These are phyloP conservation scores for Spilarctia lutea DNA, from an alignment of 2,888 invertebrate genomes.

Conservation along the genomic window DNA sequence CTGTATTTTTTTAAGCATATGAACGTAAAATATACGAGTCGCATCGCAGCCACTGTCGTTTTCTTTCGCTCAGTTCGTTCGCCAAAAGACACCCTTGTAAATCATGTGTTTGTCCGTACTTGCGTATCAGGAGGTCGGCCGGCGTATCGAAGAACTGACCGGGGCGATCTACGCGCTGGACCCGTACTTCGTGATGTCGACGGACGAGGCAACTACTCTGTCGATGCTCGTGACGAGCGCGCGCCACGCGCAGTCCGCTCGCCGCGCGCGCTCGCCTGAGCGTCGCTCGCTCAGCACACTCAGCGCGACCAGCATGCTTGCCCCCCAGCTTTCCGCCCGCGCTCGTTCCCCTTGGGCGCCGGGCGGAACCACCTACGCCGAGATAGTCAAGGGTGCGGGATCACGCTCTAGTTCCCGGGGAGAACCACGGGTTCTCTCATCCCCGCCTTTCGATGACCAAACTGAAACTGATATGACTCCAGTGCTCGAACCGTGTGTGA, in stretches of 20 bases:
- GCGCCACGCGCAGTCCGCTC: conserved; percentile 66
- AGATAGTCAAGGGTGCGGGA: conserved; percentile 89
- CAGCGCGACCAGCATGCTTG: conserved; percentile 28
- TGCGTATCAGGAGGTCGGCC: conserved; percentile 90
- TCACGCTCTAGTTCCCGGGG: conserved; percentile 73
- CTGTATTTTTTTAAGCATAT: conserved; percentile 69
- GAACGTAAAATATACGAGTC: conserved; percentile 76
- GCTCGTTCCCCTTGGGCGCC: conserved; percentile 85
- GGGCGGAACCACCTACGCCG: conserved; percentile 92
- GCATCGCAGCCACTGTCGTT: conserved; percentile 78
- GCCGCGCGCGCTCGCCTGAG: conserved; percentile 85
- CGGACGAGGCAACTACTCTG: conserved; percentile 87
- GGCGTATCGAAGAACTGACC: conserved; percentile 90
- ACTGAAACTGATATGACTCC: conserved; percentile 57
- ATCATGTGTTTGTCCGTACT: conserved; percentile 84
- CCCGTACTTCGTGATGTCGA: conserved; percentile 88
- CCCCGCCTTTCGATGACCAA: conserved; percentile 44
- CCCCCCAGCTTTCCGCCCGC: conserved; percentile 58
- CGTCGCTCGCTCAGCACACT: conserved; percentile 50
- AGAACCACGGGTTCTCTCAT: conserved; percentile 53
- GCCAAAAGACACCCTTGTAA: conserved; percentile 74
- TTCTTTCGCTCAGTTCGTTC: conserved; percentile 70
- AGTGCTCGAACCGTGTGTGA: conserved; percentile 62
- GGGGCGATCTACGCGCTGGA: conserved; percentile 91
- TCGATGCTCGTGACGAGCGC: conserved; percentile 76